Conservation (phyloP, 2,888 invertebrate species). For the Cephus pulcher region DNA sequence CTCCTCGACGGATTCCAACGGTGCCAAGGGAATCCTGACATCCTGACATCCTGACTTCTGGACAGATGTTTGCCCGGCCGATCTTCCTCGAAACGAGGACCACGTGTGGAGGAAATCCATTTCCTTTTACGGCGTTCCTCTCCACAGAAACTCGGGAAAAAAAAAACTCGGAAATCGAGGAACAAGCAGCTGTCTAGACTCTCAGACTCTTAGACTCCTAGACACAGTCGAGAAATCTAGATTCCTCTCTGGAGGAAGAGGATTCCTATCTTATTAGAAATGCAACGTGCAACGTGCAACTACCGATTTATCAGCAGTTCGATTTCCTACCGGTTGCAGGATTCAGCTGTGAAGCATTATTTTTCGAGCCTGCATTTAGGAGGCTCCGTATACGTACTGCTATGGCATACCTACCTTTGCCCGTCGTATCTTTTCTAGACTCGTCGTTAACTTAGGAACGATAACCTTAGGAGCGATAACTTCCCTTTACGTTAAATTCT, state of each 20-base stretch:
- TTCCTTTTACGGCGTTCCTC: conserved; percentile 52
- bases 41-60: conserved; percentile 6
- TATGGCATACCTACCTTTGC: too few relatives aligned
- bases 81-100: conserved; percentile 49
- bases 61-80: conserved; percentile 38
- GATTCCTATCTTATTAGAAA: too few relatives aligned
- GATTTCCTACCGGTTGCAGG: too few relatives aligned
- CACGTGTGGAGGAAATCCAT: conserved; percentile 65
- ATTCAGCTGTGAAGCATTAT: too few relatives aligned
- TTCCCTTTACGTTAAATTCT: background rate
- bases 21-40: background rate
- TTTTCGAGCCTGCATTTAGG: too few relatives aligned
- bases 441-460: background rate
- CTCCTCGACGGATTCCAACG: background rate
- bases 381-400: too few relatives aligned
- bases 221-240: background rate
- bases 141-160: background rate
- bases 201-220: background rate
- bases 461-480: background rate
- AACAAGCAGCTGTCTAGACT: conserved; percentile 17
- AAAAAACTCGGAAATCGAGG: conserved; percentile 21
- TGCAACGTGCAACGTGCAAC: too few relatives aligned
- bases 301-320: too few relatives aligned
- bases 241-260: background rate
- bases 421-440: background rate